Evolutionary conservation across 1,140 invertebrate species (phyloP), one percentile per base, ranked within the genome.

Genomic region (Neodiprion lecontei): DNA sequence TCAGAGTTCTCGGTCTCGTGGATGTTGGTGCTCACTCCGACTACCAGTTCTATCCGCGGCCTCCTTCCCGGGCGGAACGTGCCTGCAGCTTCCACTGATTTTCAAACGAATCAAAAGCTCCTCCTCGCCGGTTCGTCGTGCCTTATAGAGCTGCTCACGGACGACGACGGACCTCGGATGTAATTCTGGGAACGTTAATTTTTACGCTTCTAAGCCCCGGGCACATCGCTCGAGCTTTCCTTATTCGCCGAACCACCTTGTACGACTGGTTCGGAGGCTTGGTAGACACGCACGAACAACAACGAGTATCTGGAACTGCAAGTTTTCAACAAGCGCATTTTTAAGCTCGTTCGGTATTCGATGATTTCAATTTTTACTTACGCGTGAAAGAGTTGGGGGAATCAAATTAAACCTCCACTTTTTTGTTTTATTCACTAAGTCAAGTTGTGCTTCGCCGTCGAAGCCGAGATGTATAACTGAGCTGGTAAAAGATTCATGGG

Each of bases 11-110:
- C 10, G n/a, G 10, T 53, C 53, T 61, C 53, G 11, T 17, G n/a
- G 5, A n/a, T 72, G 4, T 61, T 21, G 12, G 10, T 11, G 5
- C 40, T 76, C 78, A 80, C 53, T 61, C 53, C 4, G 79, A 77
- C 77, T 78, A 69, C 74, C 70, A 68, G 73, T 66, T 74, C 76
- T 75, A 49, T 74, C 70, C 72, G 73, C 67, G 75, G 50, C 66
- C 49, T 70, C 50, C 67, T 65, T 65, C 50, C 48, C 67, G 21
- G 49, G 48, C 17, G 28, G 28, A 5, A 40, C 28, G 28, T 40
- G 28, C 28, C 28, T 40, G 28, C 28, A 40, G 28, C 28, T 40
- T 40, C 28, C 28, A 40, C 28, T 40, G 1, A 40, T 40, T 40
- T 40, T 40, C 28, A 40, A 40, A 61, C 53, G 53, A 61, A 61